Percentiles rank a stretch among this genome's conserved stretches.
Conservation (phyloP, 2,888 invertebrate species). For the Aspidapion aeneum region DNA sequence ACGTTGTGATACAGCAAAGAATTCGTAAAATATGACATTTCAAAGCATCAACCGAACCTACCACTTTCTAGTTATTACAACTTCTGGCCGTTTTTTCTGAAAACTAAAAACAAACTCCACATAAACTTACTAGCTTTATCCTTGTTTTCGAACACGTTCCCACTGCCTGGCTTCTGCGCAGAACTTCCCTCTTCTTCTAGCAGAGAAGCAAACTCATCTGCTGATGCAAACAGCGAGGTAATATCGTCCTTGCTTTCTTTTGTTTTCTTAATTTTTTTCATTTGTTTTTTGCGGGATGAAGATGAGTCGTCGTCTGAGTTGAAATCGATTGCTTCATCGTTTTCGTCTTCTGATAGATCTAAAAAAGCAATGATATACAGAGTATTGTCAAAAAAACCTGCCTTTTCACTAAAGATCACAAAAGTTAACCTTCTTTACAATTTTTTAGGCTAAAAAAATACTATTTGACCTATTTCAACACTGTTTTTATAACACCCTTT, state of each 20-base stretch:
- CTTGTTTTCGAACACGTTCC: slow-evolving; percentile 65
- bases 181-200: slow-evolving; percentile 78
- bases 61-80: too few species aligned
- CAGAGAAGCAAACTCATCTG: slow-evolving; percentile 85
- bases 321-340: slow-evolving; percentile 47
- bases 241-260: slow-evolving; percentile 46
- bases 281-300: slow-evolving; percentile 10
- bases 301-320: slow-evolving; percentile 33
- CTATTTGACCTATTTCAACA: too few species aligned
- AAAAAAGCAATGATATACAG: slow-evolving; percentile 10
- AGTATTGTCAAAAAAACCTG: background rate
- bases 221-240: slow-evolving; percentile 72
- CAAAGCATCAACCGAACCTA: too few species aligned
- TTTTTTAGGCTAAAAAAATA: too few species aligned
- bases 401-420: too few species aligned
- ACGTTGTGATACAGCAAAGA: too few species aligned
- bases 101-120: too few species aligned
- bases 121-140: slow-evolving; percentile 71
- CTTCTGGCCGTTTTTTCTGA: too few species aligned
- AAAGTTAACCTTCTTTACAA: too few species aligned
- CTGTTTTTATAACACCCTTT: too few species aligned
- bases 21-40: too few species aligned
- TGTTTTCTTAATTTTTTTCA: slow-evolving; percentile 25
- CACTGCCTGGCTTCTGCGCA: slow-evolving; percentile 56
- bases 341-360: slow-evolving; percentile 39